Conservation (phyloP, 2,113 vertebrate species). For the Laticauda laticaudata region DNA sequence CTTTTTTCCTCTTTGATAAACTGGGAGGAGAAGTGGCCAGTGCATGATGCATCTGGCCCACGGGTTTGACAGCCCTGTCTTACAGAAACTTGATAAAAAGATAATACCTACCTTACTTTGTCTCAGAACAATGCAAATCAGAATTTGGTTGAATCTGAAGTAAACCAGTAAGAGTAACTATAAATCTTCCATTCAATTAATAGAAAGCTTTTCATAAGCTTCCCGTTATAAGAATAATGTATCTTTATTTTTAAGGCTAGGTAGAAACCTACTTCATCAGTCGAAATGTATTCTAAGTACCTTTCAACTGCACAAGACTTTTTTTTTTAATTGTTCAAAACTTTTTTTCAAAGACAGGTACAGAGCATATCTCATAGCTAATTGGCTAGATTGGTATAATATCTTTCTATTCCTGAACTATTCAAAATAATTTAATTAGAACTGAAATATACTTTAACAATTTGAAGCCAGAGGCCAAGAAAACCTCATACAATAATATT, state of each 20-base stretch:
- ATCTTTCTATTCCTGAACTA: neutral
- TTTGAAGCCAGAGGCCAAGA: neutral
- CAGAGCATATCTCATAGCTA: neutral
- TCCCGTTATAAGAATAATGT: neutral
- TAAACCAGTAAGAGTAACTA: neutral
- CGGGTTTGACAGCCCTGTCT: too few species aligned
- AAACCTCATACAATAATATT: neutral
- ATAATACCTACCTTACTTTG: too few species aligned
- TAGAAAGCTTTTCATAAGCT: neutral
- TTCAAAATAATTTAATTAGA: neutral
- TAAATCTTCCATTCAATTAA: neutral
- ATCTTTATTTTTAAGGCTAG: neutral
- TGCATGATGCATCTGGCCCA: too few species aligned
- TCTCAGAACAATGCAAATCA: too few species aligned
- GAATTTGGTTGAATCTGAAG: neutral
- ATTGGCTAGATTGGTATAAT: neutral
- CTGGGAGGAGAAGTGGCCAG: too few species aligned
- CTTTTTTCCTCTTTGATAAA: too few species aligned
- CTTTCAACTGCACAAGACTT: neutral
- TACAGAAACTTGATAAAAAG: too few species aligned
- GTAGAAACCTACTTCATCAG: neutral
- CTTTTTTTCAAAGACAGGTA: neutral
- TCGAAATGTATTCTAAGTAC: neutral
- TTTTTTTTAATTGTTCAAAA: neutral
- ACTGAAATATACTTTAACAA: neutral